Base-by-base conservation (phyloP, 1,140 invertebrate genomes). In the Diprion similis region DNA sequence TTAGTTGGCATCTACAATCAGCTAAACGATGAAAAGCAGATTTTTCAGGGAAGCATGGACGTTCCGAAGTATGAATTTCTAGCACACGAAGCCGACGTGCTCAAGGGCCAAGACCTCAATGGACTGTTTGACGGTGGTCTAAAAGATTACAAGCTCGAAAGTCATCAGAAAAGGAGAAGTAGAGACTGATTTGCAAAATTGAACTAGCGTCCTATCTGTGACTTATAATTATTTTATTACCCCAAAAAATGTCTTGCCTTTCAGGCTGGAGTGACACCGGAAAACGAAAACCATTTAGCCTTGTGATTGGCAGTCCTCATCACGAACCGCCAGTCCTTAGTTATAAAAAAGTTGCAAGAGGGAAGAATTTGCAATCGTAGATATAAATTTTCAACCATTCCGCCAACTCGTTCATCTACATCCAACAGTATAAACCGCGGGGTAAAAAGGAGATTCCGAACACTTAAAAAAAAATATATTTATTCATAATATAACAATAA, bases 161-260 rank as follows among this genome's bases (percentile, higher is more conserved):
- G 51, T 59, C 51, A 59, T 13, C 51, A 59, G n/a, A 59, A 59
- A 59, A 59, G 51, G 51, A 59, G 51, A 59, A 59, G 51, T 59
- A 59, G 51, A 59, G 51, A 59, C 51, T 59, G 51, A 59, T 59
- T 59, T 59, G n/a, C 7, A 59, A 8, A 59, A 59, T 59, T 59
- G 51, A 13, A 59, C n/a, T 15, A 59, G n/a, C n/a, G 51, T 6
- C 24, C 24, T 37, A 6, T 6, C 24, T 37, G 24, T 37, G 6
- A 37, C 6, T 3, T 37, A 6, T 37, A 37, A 37, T 37, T 37
- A 37, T 37, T 37, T 37, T 37, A 37, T 37, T 37, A 37, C 24
- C 24, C 24, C 24, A 6, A 37, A 37, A 37, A 37, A 37, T 37
- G 24, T 37, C 6, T 37, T 37, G 24, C 6, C 24, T 59, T 59